Base-by-base conservation (phyloP, 92 coral and sea anemone species). In the Epizoanthus scotinus region DNA sequence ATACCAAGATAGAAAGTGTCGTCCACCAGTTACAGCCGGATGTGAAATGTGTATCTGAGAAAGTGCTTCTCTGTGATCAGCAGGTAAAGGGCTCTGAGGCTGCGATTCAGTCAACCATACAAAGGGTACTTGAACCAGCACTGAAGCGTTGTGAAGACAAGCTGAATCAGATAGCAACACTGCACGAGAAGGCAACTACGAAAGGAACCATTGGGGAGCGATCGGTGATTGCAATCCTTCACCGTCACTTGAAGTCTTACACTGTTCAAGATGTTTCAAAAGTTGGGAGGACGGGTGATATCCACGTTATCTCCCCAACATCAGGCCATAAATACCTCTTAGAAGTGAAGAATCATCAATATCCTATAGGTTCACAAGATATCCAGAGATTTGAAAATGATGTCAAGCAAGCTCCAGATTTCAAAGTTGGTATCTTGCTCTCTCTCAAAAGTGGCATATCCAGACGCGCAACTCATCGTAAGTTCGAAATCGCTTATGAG, bases 401-500 rank as follows among this genome's bases (percentile, higher is more conserved):
- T 36, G 84, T 90, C 22, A n/a, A 73, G 29, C 36, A 49, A 4
- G 3, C 54, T 14, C 27, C 70, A 4, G 75, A 86, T 29, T 75
- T 77, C 50, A 90, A 68, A 49, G 88, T 90, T 28, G 93, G 93
- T 2, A 80, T 90, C 55, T 34, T 90, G 31, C 38, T 90, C n/a
- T 86, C 93, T 3, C 81, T 86, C 67, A 79, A 64, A 7, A 84
- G 88, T 62, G 89, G 88, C 13, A 83, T 90, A 20, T 63, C 64
- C 31, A 64, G 27, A n/a, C 71, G 75, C 42, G 81, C 93, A 8
- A 47, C 17, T 13, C 44, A 67, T 36, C 64, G 85, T 1, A 38
- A 73, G 73, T 90, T 90, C 53, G 79, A 79, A 68, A 70, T 90
- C 74, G 22, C 38, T 14, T 79, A 50, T 42, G 71, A 69, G 40